Base-by-base conservation (phyloP, 2,797 vertebrate genomes). In the Hemibagrus guttatus region DNA sequence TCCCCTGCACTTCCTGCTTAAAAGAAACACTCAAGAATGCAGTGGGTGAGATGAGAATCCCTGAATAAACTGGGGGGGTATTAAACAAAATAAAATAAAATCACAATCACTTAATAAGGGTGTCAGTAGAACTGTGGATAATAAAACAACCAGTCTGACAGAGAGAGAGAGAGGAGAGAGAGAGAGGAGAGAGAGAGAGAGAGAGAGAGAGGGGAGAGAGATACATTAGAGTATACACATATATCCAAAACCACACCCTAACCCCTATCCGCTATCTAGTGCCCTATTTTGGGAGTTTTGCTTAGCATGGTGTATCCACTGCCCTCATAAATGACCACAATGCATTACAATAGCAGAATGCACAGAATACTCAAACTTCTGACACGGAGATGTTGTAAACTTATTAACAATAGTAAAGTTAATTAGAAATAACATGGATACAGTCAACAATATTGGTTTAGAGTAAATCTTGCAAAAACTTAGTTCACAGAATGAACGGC, bases 1-100 rank as follows among this genome's bases (percentile, higher is more conserved):
- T 95, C 93, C 93, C 91, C 89, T 90, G 92, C 89, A 90, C 92
- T 93, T 95, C 94, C 95, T 95, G 93, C 90, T 90, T 88, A 90
- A 95, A 86, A 92, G 89, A 90, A 76, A 93, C 89, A 89, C 58
- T 86, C 74, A 31, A 87, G 91, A 91, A 90, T 86, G 72, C 86
- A 87, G 26, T 6, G 4, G 31, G 52, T 56, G 74, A 85, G 83
- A 87, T 58, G 14, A 76, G 72, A 28, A 54, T 16, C 1, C 23
- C 46, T 52, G 72, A 75, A 26, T 75, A 54, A n/a, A 28, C 6
- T 28, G 7, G n/a, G 16, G 8, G 74, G n/a, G 16, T 52, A 17
- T 49, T 0, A 49, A 74, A 42, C 46, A 11, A 21, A 23, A 68
- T 3, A 28, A 16, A 39, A 39, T 4, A 46, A 6, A 46, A 46